phyloP scores from a whole-genome alignment of 92 coral and sea anemone species.

The Heteractis magnifica region DNA sequence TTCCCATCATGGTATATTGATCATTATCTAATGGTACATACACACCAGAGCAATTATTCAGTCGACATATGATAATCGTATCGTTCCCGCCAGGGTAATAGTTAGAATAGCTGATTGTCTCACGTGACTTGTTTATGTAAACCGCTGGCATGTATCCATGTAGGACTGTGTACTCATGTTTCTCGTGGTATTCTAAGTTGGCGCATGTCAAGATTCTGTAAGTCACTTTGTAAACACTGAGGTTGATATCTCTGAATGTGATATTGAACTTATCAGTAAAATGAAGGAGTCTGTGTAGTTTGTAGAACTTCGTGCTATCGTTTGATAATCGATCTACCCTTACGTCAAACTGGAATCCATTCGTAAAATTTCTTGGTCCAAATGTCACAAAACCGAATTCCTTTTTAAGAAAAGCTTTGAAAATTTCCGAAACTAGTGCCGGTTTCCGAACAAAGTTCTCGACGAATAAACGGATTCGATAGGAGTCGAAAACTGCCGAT shows the following conservation, averaged over 20 bases:
- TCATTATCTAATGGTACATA: conserved; percentile 5
- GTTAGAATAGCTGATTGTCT: conserved; percentile 8
- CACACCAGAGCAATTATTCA: conserved; percentile 16
- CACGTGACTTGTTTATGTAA: conserved; percentile 23
- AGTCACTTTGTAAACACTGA: conserved; percentile 18
- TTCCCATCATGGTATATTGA: conserved; percentile 29
- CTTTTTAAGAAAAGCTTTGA: background rate
- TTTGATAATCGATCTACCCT: background rate
- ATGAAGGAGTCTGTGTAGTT: background rate
- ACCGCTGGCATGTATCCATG: conserved; percentile 38
- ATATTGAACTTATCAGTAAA: conserved; percentile 6
- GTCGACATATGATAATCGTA: conserved; percentile 7
- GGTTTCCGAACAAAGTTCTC: background rate
- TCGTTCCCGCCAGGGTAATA: background rate
- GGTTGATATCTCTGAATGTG: background rate
- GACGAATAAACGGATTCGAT: conserved; percentile 9
- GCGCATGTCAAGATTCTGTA: conserved; percentile 24
- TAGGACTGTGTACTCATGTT: conserved; percentile 24
- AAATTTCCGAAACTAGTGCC: background rate
- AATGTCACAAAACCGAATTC: background rate
- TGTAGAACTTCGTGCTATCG: background rate
- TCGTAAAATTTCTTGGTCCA: background rate
- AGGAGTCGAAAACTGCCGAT: conserved; percentile 11
- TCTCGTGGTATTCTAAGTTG: background rate
- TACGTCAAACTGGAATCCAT: conserved; percentile 16